Base-by-base conservation (phyloP, 2,113 vertebrate genomes). In the Amia ocellicauda region DNA sequence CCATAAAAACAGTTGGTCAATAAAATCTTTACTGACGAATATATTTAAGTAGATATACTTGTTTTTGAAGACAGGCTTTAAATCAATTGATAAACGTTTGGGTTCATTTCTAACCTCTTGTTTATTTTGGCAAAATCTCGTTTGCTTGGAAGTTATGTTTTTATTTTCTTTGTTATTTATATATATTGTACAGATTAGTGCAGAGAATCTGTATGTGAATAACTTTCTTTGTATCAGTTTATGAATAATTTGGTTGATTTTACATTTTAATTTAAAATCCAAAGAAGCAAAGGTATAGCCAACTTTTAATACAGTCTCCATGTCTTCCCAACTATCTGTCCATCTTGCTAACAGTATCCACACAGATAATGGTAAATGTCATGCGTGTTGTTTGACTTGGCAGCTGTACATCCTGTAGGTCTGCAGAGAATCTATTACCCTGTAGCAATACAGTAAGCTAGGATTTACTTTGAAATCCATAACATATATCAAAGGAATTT, bases 401-500 rank as follows among this genome's bases (percentile, higher is more conserved):
- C 73, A 16, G 22, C 60, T 52, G 72, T 69, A 69, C 71, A 77
- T 81, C 76, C 79, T 81, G 73, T 67, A 63, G 67, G 65, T 78
- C 73, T 74, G 67, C 60, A 62, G 58, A 63, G 71, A 74, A 83
- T 78, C 78, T 72, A 51, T 69, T 43, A 58, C 72, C 70, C 60
- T 63, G 74, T 71, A 73, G 74, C 71, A 71, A 68, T 73, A 64
- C 72, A 68, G 76, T 86, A 79, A 83, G 81, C 79, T 75, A 41
- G 57, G 74, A 79, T 78, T 85, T 76, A 72, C 69, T 72, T 71
- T 76, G 62, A 83, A 83, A 78, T 78, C 77, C 80, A 69, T 61
- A 81, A 82, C 77, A 82, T 78, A 79, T 81, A 84, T 77, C 71
- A 69, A 66, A 71, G 64, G 64, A 71, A 68, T 55, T 62, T 64